Evolutionary conservation across 2,113 vertebrate species (phyloP).

Genomic region (Colistium nudipinnis): DNA sequence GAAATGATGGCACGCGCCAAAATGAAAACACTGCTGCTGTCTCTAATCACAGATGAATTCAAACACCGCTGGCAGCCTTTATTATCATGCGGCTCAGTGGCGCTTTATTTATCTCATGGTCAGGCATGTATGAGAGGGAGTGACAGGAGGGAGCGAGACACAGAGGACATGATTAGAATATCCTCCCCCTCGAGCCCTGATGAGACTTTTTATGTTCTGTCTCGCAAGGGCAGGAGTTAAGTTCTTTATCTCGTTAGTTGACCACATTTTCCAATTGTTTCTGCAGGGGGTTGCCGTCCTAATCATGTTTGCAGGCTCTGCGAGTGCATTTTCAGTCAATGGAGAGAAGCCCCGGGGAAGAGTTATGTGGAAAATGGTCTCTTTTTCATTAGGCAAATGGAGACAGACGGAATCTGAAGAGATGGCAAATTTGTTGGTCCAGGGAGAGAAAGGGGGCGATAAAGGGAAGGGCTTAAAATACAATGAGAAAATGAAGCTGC

Average conservation of each 20-base stretch:
- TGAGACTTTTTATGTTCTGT: slow-evolving; percentile 41
- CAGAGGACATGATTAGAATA: slow-evolving; percentile 51
- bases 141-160: slow-evolving; percentile 23
- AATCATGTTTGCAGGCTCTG: slow-evolving; percentile 63
- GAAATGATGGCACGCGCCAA: slow-evolving; percentile 36
- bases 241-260: slow-evolving; percentile 59
- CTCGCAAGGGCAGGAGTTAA: slow-evolving; percentile 44
- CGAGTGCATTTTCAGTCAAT: slow-evolving; percentile 30
- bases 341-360: slow-evolving; percentile 53
- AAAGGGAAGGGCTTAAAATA: slow-evolving; percentile 14
- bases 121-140: slow-evolving; percentile 45
- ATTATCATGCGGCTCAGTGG: slow-evolving; percentile 61
- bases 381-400: slow-evolving; percentile 74
- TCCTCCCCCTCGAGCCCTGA: slow-evolving; percentile 41
- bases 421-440: slow-evolving; percentile 46
- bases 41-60: slow-evolving; percentile 71
- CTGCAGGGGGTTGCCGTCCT: slow-evolving; percentile 22
- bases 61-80: slow-evolving; percentile 60
- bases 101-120: slow-evolving; percentile 64
- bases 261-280: slow-evolving; percentile 54
- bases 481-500: slow-evolving; percentile 26
- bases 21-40: slow-evolving; percentile 58
- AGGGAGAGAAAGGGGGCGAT: slow-evolving; percentile 24
- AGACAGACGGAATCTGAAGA: slow-evolving; percentile 51
- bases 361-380: slow-evolving; percentile 62